A percentile compares a stretch with the other conserved stretches of the same genome.
phyloP scores from a whole-genome alignment of 2,888 invertebrate genomes.

The Aleiodes leptofemur region DNA sequence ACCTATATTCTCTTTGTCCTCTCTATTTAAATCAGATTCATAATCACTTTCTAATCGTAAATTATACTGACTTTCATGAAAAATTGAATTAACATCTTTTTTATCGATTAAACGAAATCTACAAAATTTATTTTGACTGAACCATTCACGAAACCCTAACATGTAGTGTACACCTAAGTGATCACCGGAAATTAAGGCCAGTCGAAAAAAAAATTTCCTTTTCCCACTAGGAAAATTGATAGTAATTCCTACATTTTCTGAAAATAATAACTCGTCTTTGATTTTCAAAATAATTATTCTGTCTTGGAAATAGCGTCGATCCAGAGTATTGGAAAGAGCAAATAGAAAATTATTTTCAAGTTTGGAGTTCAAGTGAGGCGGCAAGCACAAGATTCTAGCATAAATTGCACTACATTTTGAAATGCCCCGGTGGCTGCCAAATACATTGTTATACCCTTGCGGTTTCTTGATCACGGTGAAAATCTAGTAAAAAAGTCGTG shows the following conservation, averaged over 20 bases:
- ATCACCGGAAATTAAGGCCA: slow-evolving; percentile 44
- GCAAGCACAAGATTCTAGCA: slow-evolving; percentile 50
- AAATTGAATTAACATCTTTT: not conserved
- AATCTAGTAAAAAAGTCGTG: too few relatives aligned
- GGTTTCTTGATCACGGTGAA: too few relatives aligned
- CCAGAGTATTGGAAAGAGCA: slow-evolving; percentile 54
- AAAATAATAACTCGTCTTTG: slow-evolving; percentile 27
- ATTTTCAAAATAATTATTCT: slow-evolving; percentile 46
- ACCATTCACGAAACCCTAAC: slow-evolving; percentile 40
- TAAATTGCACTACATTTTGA: slow-evolving; percentile 57
- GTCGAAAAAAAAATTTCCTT: slow-evolving; percentile 20
- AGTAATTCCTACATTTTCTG: slow-evolving; percentile 40
- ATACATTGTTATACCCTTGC: too few relatives aligned
- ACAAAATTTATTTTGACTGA: slow-evolving; percentile 39
- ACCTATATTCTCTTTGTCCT: slow-evolving; percentile 19
- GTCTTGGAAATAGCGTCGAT: slow-evolving; percentile 50
- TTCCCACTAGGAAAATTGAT: not conserved
- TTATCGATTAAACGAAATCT: slow-evolving; percentile 2
- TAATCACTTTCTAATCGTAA: not conserved
- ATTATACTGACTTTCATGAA: slow-evolving; percentile 8
- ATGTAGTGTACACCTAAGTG: slow-evolving; percentile 43
- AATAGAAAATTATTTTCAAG: slow-evolving; percentile 56
- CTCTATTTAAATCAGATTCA: slow-evolving; percentile 34
- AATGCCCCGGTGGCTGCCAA: slow-evolving; percentile 55
- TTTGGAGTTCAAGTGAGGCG: slow-evolving; percentile 51